Percentiles rank a stretch among this genome's conserved stretches.
Evolutionary conservation across 2,113 vertebrate species (phyloP).

Genomic region (Sinocyclocheilus anophthalmus): DNA sequence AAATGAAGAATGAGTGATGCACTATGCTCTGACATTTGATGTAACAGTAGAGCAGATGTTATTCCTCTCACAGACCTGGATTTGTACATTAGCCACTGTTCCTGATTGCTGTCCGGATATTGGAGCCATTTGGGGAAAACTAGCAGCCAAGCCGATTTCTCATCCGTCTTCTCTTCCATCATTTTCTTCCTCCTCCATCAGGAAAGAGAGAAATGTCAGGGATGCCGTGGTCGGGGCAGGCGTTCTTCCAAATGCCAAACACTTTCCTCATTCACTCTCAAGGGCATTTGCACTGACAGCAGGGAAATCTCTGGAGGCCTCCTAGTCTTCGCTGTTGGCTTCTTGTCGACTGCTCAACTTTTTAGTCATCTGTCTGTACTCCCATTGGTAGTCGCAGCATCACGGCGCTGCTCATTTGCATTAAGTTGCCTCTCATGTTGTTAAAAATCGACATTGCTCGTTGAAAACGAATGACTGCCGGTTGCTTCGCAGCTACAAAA

Average conservation of each 20-base stretch:
- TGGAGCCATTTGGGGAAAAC: constrained; percentile 6
- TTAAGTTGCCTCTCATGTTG: not conserved
- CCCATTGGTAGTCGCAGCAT: not conserved
- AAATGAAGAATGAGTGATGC: not conserved
- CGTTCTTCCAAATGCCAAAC: constrained; percentile 39
- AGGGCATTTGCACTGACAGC: constrained; percentile 1
- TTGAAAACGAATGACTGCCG: constrained; percentile 1
- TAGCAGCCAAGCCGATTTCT: constrained; percentile 51
- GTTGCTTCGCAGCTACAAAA: not conserved
- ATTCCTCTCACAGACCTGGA: constrained; percentile 11
- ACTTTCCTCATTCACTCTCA: constrained; percentile 4
- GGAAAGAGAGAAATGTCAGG: constrained; percentile 44
- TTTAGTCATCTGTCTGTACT: not conserved
- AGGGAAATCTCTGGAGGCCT: not conserved
- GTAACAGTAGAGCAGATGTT: not conserved
- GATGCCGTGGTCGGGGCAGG: constrained; percentile 1
- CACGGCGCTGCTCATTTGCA: constrained; percentile 7
- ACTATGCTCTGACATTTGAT: not conserved
- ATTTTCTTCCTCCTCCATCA: not conserved
- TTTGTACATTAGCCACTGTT: not conserved
- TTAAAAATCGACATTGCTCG: not conserved
- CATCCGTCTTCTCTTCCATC: constrained; percentile 38
- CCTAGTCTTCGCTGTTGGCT: not conserved
- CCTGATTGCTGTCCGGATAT: not conserved
- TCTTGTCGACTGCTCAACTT: constrained; percentile 7